These are phyloP conservation scores for Agelaius tricolor DNA, from an alignment of 2,113 vertebrate species.

Conservation along the genomic window DNA sequence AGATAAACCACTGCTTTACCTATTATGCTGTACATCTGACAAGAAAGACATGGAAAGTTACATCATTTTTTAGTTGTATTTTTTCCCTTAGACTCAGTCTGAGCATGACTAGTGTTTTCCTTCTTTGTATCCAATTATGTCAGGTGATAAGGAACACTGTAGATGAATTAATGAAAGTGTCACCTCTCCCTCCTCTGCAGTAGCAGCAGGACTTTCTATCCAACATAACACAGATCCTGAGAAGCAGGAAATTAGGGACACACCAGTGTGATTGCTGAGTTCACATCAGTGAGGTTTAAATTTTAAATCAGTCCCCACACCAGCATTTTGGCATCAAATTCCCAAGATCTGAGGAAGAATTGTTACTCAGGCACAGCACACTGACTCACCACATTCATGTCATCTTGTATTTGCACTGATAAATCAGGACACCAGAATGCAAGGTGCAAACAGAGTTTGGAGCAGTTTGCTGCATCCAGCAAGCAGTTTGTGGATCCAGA, in stretches of 20 bases:
- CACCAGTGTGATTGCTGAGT: accelerated
- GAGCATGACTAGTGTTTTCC: neutral
- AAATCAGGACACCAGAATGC: neutral
- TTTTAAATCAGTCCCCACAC: neutral
- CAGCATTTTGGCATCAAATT: neutral
- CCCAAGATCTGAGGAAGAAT: neutral
- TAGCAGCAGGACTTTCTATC: neutral
- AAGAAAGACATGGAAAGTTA: neutral
- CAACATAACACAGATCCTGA: neutral
- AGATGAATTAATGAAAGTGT: neutral
- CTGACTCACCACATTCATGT: neutral
- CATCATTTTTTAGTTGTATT: neutral
- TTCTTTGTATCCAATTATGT: neutral
- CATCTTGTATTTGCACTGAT: neutral
- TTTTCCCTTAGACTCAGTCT: neutral
- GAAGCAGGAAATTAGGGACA: neutral
- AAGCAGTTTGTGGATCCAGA: neutral
- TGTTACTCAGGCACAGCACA: neutral
- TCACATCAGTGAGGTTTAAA: neutral
- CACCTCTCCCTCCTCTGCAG: neutral
- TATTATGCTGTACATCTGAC: neutral
- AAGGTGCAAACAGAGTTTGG: neutral
- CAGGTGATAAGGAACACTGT: neutral
- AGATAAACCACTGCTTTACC: neutral
- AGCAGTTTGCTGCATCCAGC: neutral